Base-by-base conservation (phyloP, 2,113 vertebrate genomes). In the Peucedramus taeniatus region DNA sequence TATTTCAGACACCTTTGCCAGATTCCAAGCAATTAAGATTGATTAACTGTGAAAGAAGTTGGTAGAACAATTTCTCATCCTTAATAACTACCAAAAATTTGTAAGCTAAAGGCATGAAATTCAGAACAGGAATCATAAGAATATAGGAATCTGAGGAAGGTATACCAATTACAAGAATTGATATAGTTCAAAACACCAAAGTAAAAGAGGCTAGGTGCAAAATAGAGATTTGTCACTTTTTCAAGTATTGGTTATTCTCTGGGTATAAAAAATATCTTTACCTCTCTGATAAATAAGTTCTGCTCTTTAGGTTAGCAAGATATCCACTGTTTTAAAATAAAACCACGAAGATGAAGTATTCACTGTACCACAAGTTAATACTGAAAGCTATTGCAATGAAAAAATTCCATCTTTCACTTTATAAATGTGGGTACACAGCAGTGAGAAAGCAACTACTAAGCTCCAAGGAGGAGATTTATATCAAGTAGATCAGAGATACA, bases 401-500 rank as follows among this genome's bases (percentile, higher is more conserved):
- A 59, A 72, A 27, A 3, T 26, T 72, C 10, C 4, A 2, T 54
- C 64, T 82, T 60, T 19, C 11, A 33, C 21, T 83, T 57, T 8
- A 35, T 18, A 51, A 35, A 31, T 17, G 13, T 30, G 18, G 9
- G 16, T 16, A 61, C 22, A 40, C 0, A 30, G 10, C 35, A 83
- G 35, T 3, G 3, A 90, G 53, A 80, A 87, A 84, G 6, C 3
- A 15, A 53, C 49, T 33, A n/a, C 1, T 35, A 23, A 66, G 30
- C 14, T 89, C 53, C 42, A 80, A 22, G 22, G n/a, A 70, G 12
- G 15, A 71, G 7, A 71, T 24, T 18, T 68, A 10, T 31, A 40
- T 40, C 16, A 50, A 68, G 33, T 1, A 66, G 13, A 37, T 13
- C 17, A 10, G 6, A 79, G 37, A 50, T 21, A 27, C 0, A 0